Evolutionary conservation across 2,888 invertebrate species (phyloP).

Genomic region (Spodoptera picta): DNA sequence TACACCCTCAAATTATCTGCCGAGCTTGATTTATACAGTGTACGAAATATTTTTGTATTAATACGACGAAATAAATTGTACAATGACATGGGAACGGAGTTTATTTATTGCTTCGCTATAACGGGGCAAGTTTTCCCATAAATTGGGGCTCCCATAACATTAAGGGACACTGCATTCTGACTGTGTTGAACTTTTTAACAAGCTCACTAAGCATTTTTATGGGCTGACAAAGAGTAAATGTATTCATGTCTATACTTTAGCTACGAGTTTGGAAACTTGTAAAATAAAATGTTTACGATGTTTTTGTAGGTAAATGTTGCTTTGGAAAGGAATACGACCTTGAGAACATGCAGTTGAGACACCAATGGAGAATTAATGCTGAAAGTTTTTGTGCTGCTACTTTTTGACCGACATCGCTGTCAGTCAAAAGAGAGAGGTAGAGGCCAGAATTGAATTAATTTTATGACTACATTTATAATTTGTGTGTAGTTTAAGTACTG

Average conservation of each 20-base stretch:
- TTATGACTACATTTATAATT: no score
- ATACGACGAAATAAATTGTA: slow-evolving; percentile 45
- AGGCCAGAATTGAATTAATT: no score
- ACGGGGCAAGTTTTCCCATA: slow-evolving; percentile 44
- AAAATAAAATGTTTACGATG: slow-evolving; percentile 16
- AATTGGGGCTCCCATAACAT: slow-evolving; percentile 37
- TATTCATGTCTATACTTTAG: slow-evolving; percentile 42
- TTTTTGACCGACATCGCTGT: no score
- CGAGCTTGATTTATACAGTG: slow-evolving; percentile 35
- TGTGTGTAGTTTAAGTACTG: no score
- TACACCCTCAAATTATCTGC: slow-evolving; percentile 38
- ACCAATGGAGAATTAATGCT: no score
- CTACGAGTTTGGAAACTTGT: slow-evolving; percentile 33
- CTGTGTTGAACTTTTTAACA: slow-evolving; percentile 42
- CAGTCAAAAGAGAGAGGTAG: no score
- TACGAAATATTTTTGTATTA: slow-evolving; percentile 33
- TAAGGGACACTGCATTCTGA: slow-evolving; percentile 33
- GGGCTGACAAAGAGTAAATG: slow-evolving; percentile 42
- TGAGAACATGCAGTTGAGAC: no score
- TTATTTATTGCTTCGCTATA: slow-evolving; percentile 44
- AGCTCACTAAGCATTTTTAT: slow-evolving; percentile 41
- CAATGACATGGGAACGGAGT: slow-evolving; percentile 27
- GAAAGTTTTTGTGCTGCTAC: no score
- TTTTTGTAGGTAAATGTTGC: slow-evolving; percentile 8
- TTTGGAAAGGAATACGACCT: not conserved